Evolutionary conservation across 2,888 invertebrate species (phyloP).

Genomic region (Chloroclysta siterata): DNA sequence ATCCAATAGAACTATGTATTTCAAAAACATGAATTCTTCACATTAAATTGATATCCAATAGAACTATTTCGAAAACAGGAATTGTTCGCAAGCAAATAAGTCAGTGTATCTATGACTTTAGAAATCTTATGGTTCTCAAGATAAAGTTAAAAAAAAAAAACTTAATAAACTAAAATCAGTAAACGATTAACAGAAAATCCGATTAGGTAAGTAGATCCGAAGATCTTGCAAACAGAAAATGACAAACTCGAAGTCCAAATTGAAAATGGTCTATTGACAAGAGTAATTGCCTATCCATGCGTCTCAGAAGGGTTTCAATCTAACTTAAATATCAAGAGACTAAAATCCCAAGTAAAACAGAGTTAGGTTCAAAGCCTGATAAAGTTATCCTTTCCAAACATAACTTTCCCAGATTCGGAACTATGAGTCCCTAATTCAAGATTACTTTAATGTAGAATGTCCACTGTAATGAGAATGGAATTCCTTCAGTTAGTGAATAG

Average conservation of each 20-base stretch:
- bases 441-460: constrained; percentile 37
- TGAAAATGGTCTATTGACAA: constrained; percentile 35
- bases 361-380: constrained; percentile 35
- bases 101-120: background rate
- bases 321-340: constrained; percentile 33
- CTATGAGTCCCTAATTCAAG: constrained; percentile 39
- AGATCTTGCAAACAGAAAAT: constrained; percentile 20
- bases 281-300: constrained; percentile 33
- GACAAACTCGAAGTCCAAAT: constrained; percentile 27
- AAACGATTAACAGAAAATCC: constrained; percentile 9
- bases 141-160: background rate
- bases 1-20: constrained; percentile 7
- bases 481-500: constrained; percentile 38
- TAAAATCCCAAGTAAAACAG: constrained; percentile 32
- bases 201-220: constrained; percentile 1
- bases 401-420: constrained; percentile 40
- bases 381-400: constrained; percentile 44
- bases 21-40: background rate
- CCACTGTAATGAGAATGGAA: constrained; percentile 42
- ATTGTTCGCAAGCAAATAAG: background rate
- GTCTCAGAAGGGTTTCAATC: constrained; percentile 30
- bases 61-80: background rate
- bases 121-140: background rate
- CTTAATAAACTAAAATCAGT: background rate
- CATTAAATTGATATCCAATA: constrained; percentile 13